phyloP scores from a whole-genome alignment of 2,113 vertebrate species.

The Carollia perspicillata region DNA sequence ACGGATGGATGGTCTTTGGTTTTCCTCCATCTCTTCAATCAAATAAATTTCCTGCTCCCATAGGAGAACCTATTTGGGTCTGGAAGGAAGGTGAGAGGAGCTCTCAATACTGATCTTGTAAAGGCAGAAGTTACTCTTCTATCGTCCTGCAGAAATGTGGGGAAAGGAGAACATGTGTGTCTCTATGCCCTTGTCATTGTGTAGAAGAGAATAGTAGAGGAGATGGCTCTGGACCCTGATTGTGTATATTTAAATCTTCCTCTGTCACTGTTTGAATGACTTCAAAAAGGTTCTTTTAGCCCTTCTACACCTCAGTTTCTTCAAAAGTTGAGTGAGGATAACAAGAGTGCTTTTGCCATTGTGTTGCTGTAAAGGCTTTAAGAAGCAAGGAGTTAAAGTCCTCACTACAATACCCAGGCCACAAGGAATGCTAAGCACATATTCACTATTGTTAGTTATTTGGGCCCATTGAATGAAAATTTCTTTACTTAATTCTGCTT shows the following conservation, averaged over 20 bases:
- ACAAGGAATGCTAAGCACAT: background rate
- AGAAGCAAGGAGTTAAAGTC: background rate
- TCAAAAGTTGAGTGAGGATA: background rate
- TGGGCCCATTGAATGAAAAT: background rate
- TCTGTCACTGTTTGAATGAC: background rate
- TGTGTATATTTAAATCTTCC: background rate
- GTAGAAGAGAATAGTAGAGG: rapidly evolving
- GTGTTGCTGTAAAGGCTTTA: background rate
- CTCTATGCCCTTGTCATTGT: background rate
- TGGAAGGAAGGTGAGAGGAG: background rate
- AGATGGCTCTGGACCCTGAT: background rate
- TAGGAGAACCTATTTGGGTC: background rate
- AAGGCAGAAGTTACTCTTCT: background rate
- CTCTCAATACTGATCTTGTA: background rate
- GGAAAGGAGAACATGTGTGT: background rate
- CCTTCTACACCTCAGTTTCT: background rate
- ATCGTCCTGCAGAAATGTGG: background rate
- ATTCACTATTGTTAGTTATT: background rate
- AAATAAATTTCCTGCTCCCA: background rate
- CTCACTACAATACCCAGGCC: background rate
- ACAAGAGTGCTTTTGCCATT: background rate
- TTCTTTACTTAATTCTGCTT: background rate
- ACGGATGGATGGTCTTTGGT: background rate
- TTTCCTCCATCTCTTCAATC: background rate
- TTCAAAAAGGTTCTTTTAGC: background rate